Percentiles rank a stretch among this genome's conserved stretches.
Evolutionary conservation across 2,113 vertebrate genomes (phyloP).

Genomic region (Ciconia boyciana): DNA sequence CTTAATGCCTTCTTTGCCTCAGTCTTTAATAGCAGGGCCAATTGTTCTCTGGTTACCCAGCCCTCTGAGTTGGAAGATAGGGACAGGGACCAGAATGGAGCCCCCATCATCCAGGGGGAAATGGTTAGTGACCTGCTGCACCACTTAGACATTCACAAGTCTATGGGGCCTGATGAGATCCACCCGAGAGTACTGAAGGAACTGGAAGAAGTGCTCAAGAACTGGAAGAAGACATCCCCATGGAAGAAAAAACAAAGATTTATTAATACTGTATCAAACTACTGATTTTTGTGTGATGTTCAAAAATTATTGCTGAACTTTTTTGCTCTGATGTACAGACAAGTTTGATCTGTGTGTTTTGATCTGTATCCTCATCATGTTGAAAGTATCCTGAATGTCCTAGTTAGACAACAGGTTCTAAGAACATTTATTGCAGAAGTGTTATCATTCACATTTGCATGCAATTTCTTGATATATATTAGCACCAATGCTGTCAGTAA

Average conservation of each 20-base stretch:
- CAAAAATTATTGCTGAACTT: not conserved
- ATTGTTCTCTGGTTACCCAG: too few species aligned
- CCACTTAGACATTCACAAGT: too few species aligned
- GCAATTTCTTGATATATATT: not conserved
- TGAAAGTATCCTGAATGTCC: not conserved
- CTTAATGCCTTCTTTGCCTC: too few species aligned
- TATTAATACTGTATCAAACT: not conserved
- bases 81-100: too few species aligned
- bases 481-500: not conserved
- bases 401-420: not conserved
- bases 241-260: fast-evolving
- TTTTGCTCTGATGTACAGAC: not conserved
- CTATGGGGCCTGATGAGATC: too few species aligned
- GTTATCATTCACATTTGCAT: not conserved
- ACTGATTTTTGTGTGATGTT: not conserved
- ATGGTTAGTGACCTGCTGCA: too few species aligned
- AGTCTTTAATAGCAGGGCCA: too few species aligned
- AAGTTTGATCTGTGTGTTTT: not conserved
- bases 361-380: not conserved
- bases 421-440: not conserved
- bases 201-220: too few species aligned
- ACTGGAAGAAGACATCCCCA: not conserved
- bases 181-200: too few species aligned
- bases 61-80: too few species aligned
- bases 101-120: too few species aligned